Base-by-base conservation (phyloP, 2,888 invertebrate genomes). In the Apomyelois bistriatella region DNA sequence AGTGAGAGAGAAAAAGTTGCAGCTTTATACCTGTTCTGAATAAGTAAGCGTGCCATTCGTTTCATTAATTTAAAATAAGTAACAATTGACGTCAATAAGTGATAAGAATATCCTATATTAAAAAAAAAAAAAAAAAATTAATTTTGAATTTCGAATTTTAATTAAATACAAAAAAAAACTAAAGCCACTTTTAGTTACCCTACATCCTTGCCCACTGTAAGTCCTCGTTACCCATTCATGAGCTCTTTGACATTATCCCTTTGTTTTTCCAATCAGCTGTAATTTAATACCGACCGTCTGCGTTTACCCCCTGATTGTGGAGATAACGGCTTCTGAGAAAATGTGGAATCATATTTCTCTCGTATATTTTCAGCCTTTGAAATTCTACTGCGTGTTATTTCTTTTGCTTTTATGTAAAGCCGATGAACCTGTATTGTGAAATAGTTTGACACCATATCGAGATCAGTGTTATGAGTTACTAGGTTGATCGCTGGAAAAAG, bases 201-300 rank as follows among this genome's bases (percentile, higher is more conserved):
- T 36, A 42, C 10, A 10, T 47, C 54, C 37, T 16, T 22, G 48
- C 54, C 53, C 53, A 58, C 53, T 58, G 58, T 58, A 50, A 51
- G 56, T 52, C 55, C 60, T 78, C 76, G 76, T 79, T 79, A 79
- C 60, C 68, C 65, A 78, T 79, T 78, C 76, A 79, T 77, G 76
- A 78, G 60, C 54, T 63, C 72, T 70, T 70, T 70, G 70, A 67
- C 62, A 64, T 64, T 57, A 55, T 52, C 58, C 59, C 69, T 73
- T 73, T 69, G 71, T 74, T 75, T 74, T 71, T 58, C 62, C 62
- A 76, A 76, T 76, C 74, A 72, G 59, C 22, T 46, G 42, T 67
- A 71, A 69, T 69, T 58, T 56, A 48, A 54, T 59, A 53, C 53
- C 54, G 37, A 7, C 16, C 53, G 54, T 53, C 54, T 56, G 42